Base-by-base conservation (phyloP, 1,140 invertebrate species). In the Achroia grisella region DNA sequence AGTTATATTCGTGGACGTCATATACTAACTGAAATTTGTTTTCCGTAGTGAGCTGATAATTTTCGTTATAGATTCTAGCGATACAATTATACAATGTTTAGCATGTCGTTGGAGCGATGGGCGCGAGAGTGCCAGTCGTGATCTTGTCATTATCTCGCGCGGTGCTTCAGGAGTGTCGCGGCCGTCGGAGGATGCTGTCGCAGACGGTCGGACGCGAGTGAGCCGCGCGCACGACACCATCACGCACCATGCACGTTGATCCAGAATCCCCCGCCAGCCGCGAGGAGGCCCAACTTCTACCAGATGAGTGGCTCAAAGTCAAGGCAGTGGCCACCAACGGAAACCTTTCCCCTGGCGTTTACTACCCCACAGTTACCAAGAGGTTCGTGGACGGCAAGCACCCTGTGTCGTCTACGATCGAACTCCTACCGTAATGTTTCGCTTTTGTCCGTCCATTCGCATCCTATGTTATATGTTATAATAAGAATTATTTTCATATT, bases 81-180 rank as follows among this genome's bases (percentile, higher is more conserved):
- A 65, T 80, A 77, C 71, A 82, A 85, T 84, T 80, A 82, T 68
- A 77, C 70, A 72, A 57, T 56, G 64, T 68, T 80, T 81, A 81
- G 74, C 81, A 75, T 66, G 59, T 71, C 62, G 53, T 62, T 56
- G 58, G 17, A 37, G 35, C 52, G 54, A 10, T 34, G 43, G 57
- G 42, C 62, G 65, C 65, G 17, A 23, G 17, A 65, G 56, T 54
- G 67, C 56, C 70, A 68, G 76, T 82, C 81, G 81, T 85, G 81
- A 85, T 61, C 65, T 73, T 56, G 66, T 61, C 71, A 82, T 85
- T 85, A 85, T 73, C 80, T 76, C 70, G 72, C 57, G 72, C 72
- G 70, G 71, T 71, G 78, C 75, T 78, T 71, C 76, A 79, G 78
- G 69, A 74, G 72, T 56, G 50, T 49, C 53, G 49, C 59, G 62